Percentiles rank a stretch among this genome's conserved stretches.
Conservation (phyloP, 2,113 vertebrate genomes). For the Embiotoca jacksoni region DNA sequence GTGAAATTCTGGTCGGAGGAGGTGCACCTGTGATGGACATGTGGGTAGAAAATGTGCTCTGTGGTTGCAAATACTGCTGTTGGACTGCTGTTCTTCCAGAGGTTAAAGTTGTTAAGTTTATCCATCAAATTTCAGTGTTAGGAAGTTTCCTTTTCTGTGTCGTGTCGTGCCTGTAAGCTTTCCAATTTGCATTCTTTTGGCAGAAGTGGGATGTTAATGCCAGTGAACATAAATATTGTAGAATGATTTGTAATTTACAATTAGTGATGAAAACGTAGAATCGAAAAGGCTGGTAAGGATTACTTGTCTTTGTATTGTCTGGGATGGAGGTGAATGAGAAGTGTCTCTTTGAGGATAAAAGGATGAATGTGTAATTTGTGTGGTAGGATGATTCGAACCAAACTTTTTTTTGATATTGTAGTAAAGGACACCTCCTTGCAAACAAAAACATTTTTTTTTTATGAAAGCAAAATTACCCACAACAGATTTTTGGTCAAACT, state of each 20-base stretch:
- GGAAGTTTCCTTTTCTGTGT: constrained; percentile 35
- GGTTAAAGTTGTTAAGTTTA: constrained; percentile 26
- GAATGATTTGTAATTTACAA: constrained; percentile 9
- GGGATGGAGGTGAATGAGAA: background rate
- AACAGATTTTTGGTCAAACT: no score
- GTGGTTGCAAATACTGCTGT: constrained; percentile 29
- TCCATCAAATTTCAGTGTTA: background rate
- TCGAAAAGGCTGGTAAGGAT: background rate
- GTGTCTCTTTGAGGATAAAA: background rate
- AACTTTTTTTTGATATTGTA: no score
- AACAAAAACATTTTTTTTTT: background rate
- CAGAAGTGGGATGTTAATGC: background rate
- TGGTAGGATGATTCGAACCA: background rate
- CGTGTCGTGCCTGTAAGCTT: constrained; percentile 10
- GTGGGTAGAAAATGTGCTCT: constrained; percentile 21
- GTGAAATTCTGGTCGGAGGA: constrained; percentile 32
- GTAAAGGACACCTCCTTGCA: no score
- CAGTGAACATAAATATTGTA: background rate
- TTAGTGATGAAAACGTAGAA: background rate
- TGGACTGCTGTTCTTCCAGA: constrained; percentile 27
- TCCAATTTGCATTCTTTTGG: background rate
- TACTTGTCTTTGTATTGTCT: background rate
- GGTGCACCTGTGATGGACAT: constrained; percentile 38
- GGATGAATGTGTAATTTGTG: background rate
- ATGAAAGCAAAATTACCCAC: background rate